A percentile compares a stretch with the other conserved stretches of the same genome.
phyloP scores from a whole-genome alignment of 2,113 vertebrate species.

The Peromyscus californicus region DNA sequence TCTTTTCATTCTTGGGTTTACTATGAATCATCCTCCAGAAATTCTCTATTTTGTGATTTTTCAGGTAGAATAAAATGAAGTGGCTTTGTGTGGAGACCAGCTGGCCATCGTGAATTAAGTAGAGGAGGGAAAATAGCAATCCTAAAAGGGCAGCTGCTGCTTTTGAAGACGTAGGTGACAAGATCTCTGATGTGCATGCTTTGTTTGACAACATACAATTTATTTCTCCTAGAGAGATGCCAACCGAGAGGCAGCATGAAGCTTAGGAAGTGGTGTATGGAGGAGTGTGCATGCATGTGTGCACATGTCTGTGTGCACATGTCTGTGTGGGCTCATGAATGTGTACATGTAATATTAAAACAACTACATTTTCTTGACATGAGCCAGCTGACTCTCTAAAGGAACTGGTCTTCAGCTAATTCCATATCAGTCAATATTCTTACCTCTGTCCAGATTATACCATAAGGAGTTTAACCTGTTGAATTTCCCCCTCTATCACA shows the following conservation, averaged over 20 bases:
- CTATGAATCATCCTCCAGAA: background rate
- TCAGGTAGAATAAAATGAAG: conserved; percentile 28
- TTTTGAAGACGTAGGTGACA: conserved; percentile 42
- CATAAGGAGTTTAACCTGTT: background rate
- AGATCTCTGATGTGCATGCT: background rate
- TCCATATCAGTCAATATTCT: background rate
- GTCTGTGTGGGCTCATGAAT: no score
- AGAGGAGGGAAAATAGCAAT: background rate
- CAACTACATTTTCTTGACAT: background rate
- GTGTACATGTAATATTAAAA: background rate
- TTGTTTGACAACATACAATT: conserved; percentile 18
- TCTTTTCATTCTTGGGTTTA: background rate
- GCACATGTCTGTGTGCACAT: background rate
- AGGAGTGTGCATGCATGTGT: background rate
- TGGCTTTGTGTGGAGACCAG: conserved; percentile 12
- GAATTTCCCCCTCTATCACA: background rate
- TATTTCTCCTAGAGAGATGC: conserved; percentile 4
- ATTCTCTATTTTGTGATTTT: conserved; percentile 12
- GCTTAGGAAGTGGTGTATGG: background rate
- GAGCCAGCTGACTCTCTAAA: background rate
- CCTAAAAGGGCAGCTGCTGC: background rate
- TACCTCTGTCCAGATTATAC: background rate
- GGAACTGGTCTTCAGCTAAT: background rate
- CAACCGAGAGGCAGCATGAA: conserved; percentile 9
- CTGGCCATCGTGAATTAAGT: conserved; percentile 25